Percentiles rank a stretch among this genome's conserved stretches.
phyloP scores from a whole-genome alignment of 1,140 invertebrate species.

The Drosophila micromelanica region DNA sequence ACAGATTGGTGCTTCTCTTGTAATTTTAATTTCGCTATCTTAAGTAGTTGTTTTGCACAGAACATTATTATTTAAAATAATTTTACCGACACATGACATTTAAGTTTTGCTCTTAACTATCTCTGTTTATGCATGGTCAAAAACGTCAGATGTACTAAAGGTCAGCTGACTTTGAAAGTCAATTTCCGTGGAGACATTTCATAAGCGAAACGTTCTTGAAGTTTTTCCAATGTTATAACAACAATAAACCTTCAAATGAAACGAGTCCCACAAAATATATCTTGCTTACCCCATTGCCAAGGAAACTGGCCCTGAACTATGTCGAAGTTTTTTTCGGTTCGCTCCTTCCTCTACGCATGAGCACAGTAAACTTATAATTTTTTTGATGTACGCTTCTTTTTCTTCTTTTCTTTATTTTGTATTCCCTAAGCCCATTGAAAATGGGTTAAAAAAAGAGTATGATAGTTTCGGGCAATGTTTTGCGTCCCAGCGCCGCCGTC shows the following conservation, averaged over 20 bases:
- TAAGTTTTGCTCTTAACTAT: slow-evolving; percentile 14
- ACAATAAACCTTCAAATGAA: slow-evolving; percentile 18
- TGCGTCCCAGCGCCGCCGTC: too few species aligned
- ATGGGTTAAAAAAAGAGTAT: too few species aligned
- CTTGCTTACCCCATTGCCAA: slow-evolving; percentile 36
- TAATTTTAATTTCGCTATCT: neutral
- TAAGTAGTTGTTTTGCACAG: neutral
- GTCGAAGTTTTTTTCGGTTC: neutral
- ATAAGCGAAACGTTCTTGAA: slow-evolving; percentile 20
- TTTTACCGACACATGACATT: slow-evolving; percentile 23
- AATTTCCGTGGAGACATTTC: slow-evolving; percentile 38
- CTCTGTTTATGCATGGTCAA: slow-evolving; percentile 6
- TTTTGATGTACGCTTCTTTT: too few species aligned
- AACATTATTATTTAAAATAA: neutral
- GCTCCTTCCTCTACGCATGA: neutral
- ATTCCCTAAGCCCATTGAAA: too few species aligned
- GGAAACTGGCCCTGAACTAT: slow-evolving; percentile 28
- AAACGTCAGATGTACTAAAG: slow-evolving; percentile 27
- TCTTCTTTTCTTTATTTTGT: too few species aligned
- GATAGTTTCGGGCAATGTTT: too few species aligned
- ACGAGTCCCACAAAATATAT: slow-evolving; percentile 27
- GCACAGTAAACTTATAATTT: slow-evolving; percentile 24
- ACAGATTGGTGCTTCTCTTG: neutral
- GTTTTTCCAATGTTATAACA: neutral
- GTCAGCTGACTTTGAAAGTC: slow-evolving; percentile 30